Evolutionary conservation across 2,797 vertebrate genomes (phyloP), one percentile per base, ranked within the genome.

Genomic region (Cirrhinus mrigala): DNA sequence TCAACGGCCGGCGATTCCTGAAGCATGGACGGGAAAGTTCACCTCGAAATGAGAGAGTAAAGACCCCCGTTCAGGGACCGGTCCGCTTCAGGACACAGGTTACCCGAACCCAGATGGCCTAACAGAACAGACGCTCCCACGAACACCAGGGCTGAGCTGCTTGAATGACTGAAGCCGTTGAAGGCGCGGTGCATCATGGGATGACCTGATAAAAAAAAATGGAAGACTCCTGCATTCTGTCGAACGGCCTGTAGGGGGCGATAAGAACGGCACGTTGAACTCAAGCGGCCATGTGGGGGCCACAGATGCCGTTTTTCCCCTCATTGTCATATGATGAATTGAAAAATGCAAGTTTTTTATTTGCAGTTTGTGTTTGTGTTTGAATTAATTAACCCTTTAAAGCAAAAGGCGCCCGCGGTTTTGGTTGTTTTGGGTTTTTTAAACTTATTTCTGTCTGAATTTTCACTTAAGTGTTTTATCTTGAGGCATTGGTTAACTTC

Each of bases 81-180:
- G 68, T 90, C 88, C 85, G 85, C 69, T 86, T 16, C 40, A 70
- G 87, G 82, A 88, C 85, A 82, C 84, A 50, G 81, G 86, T 46
- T 73, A 79, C 83, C 90, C 69, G 20, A 46, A 33, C 14, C 27
- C 86, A 89, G 89, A 79, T 85, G 84, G 88, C 87, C 81, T 10
- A 84, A 82, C 73, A 77, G 58, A 75, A 79, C 58, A 78, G 52
- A 52, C 87, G 75, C 79, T 54, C 73, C 77, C 62, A 81, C 85
- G 60, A 68, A 11, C 66, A 80, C 76, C 87, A 52, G 52, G 58
- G 75, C 73, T 84, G 74, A 81, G 83, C 79, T 18, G 40, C 91
- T 92, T 95, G 94, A 95, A 94, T 94, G 94, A 92, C 85, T 90
- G 88, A 93, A 95, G 95, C 96, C 96, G 96, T 96, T 97, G 95